Evolutionary conservation across 2,888 invertebrate species (phyloP), one percentile per base, ranked within the genome.

Genomic region (Lasioglossum figueresi): DNA sequence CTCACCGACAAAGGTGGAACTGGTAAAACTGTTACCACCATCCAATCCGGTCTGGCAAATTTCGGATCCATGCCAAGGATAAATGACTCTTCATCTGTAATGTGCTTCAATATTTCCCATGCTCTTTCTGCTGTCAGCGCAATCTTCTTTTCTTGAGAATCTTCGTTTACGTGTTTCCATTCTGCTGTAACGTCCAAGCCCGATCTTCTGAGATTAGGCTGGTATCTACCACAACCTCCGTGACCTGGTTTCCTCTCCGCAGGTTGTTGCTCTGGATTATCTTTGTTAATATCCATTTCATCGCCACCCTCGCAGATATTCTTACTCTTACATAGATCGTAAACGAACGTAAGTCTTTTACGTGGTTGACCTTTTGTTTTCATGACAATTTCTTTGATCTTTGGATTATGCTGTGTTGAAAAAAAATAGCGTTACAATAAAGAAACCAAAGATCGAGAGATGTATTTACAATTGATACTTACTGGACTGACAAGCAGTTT

Each of bases 151-250:
- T 99, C 99, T 95, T 99, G 99, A 10, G 99, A 98, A 93, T 99
- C 99, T 95, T 99, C 99, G 95, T 99, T 99, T 0, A 98, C 97
- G 95, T 99, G 98, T 95, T 99, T 99, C 99, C 99, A 99, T 95
- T 99, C 99, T 0, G 99, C 99, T 0, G 98, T 97, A 68, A 99
- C 96, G 92, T 99, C 99, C 71, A 99, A 96, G 0, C 99, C 99
- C 59, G 97, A 96, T 82, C 99, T 96, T 84, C 98, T 96, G 77
- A 99, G 98, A 79, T 97, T 98, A 0, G 99, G 99, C 94, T 99
- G 99, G 94, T 99, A 99, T 90, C 99, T 97, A 91, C 99, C 99
- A 95, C 99, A 99, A 93, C 99, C 99, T 78, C 99, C 99, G 94
- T 99, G 99, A 23, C 97, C 96, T 91, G 96, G 96, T 94, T 96